Evolutionary conservation across 2,113 vertebrate genomes (phyloP).

Genomic region (Lepisosteus oculatus): DNA sequence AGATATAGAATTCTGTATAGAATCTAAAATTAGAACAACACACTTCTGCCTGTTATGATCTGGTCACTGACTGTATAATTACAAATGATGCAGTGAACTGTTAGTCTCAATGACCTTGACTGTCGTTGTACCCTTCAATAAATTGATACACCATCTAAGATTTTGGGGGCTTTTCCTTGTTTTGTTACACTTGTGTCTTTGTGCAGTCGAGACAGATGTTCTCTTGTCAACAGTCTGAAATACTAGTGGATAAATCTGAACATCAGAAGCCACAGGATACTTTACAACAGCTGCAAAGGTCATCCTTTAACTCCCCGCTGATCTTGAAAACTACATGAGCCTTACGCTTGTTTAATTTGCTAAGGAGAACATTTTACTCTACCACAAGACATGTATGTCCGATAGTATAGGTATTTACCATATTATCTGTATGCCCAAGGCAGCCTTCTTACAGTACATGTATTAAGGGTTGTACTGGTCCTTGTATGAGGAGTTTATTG

Average conservation of each 20-base stretch:
- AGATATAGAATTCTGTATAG: no score
- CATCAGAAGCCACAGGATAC: conserved; percentile 6
- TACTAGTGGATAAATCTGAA: neutral
- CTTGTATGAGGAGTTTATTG: no score
- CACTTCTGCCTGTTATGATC: no score
- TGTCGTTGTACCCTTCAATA: neutral
- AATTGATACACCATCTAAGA: neutral
- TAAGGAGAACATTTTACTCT: neutral
- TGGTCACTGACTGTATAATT: no score
- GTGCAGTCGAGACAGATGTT: neutral
- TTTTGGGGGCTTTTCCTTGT: neutral
- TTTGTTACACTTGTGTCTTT: neutral
- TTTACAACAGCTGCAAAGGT: conserved; percentile 8
- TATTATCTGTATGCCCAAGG: no score
- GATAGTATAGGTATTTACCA: no score
- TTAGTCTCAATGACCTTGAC: neutral
- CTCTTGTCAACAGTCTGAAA: conserved; percentile 2
- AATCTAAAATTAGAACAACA: no score
- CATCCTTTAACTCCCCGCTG: conserved; percentile 11
- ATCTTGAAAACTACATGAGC: neutral
- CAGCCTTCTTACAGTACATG: no score
- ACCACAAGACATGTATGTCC: neutral
- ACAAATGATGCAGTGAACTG: neutral
- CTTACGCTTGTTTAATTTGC: neutral
- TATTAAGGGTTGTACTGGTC: no score